phyloP scores from a whole-genome alignment of 2,797 vertebrate species.

The Ciconia nigra region DNA sequence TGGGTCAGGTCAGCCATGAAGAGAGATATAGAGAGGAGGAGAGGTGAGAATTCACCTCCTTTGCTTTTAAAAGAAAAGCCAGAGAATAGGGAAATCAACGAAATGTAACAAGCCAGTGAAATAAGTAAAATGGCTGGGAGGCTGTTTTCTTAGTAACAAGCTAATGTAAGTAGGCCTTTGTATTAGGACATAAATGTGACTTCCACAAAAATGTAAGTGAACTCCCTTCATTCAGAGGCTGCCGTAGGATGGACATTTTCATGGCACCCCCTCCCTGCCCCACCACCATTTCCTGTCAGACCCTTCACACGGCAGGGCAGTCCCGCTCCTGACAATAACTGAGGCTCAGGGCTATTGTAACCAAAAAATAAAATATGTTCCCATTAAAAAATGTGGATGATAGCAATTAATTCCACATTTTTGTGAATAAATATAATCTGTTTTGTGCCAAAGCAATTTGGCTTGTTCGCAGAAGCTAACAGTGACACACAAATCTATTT shows the following conservation, averaged over 20 bases:
- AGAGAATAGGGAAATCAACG: neutral
- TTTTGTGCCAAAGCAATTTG: conserved; percentile 39
- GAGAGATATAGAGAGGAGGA: neutral
- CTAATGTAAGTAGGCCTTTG: neutral
- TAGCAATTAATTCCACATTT: conserved; percentile 65
- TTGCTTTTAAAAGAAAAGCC: neutral
- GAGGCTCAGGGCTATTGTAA: conserved; percentile 26
- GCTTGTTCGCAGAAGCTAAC: neutral
- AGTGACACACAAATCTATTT: conserved; percentile 50
- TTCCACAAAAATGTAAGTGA: neutral
- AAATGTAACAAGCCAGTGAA: neutral
- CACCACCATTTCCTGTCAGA: neutral
- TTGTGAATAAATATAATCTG: conserved; percentile 38
- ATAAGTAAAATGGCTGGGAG: neutral
- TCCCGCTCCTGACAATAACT: neutral
- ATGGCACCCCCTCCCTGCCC: neutral
- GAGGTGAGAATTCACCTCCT: neutral
- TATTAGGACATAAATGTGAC: neutral
- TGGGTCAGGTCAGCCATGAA: neutral
- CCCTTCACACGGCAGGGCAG: neutral
- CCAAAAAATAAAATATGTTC: conserved; percentile 5
- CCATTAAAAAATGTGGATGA: conserved; percentile 27
- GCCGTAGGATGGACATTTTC: neutral
- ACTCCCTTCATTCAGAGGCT: neutral
- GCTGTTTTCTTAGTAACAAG: neutral